A percentile compares a stretch with the other conserved stretches of the same genome.
Evolutionary conservation across 2,888 invertebrate genomes (phyloP).

Genomic region (Abscondita cerata): DNA sequence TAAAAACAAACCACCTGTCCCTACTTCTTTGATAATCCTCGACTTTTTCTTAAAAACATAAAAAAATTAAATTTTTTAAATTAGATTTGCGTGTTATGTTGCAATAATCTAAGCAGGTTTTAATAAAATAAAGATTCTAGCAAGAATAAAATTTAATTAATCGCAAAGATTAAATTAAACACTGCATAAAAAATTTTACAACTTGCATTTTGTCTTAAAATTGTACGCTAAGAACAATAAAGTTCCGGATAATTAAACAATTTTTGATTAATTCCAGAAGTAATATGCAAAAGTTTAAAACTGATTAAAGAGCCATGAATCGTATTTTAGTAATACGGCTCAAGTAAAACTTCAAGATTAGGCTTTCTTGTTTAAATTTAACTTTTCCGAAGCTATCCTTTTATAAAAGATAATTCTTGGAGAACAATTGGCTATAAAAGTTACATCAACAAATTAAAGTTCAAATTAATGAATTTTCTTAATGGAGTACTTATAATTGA

Average conservation of each 20-base stretch:
- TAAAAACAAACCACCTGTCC: too few species aligned
- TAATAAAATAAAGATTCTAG: too few species aligned
- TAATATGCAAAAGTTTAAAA: slow-evolving; percentile 12
- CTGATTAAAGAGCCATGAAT: slow-evolving; percentile 11
- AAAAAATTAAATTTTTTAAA: too few species aligned
- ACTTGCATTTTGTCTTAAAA: background rate
- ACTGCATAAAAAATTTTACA: background rate
- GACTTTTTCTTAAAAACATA: too few species aligned
- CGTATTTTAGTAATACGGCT: slow-evolving; percentile 8
- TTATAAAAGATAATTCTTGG: slow-evolving; percentile 12
- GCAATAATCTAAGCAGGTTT: too few species aligned
- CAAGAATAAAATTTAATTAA: too few species aligned
- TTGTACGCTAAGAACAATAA: background rate
- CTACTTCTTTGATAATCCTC: too few species aligned
- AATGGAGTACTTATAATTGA: slow-evolving; percentile 10
- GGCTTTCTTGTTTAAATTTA: slow-evolving; percentile 15
- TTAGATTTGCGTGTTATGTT: too few species aligned
- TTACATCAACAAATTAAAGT: slow-evolving; percentile 19
- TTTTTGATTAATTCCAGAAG: slow-evolving; percentile 4
- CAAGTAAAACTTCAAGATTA: slow-evolving; percentile 9
- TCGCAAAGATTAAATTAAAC: background rate
- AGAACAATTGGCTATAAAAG: slow-evolving; percentile 14
- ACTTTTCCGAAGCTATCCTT: slow-evolving; percentile 19
- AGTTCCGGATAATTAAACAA: slow-evolving; percentile 7
- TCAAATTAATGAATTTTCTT: slow-evolving; percentile 13